Evolutionary conservation across 2,797 vertebrate species (phyloP).

Genomic region (Tarsius wallacei): DNA sequence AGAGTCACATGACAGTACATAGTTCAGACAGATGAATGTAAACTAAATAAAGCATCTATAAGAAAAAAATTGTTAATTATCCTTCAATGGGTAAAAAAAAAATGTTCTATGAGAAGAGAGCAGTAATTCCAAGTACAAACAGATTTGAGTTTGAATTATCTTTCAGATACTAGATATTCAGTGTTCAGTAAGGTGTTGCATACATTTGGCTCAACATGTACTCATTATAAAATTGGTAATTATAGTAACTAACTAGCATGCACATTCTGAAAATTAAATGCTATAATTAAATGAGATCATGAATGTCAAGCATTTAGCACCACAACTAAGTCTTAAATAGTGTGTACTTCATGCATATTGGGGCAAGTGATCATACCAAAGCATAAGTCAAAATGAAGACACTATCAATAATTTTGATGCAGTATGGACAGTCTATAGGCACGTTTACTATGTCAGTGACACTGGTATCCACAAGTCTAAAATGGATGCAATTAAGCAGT

Average conservation of each 20-base stretch:
- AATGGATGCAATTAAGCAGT: background rate
- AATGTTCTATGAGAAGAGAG: background rate
- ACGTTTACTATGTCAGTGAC: accelerated
- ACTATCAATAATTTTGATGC: background rate
- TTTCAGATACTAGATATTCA: background rate
- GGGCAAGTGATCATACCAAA: background rate
- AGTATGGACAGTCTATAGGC: background rate
- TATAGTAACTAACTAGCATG: background rate
- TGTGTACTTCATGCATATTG: background rate
- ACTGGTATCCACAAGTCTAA: background rate
- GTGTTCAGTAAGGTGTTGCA: background rate
- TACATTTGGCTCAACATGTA: background rate
- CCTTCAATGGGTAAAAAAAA: background rate
- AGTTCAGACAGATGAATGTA: background rate
- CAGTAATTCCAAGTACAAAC: background rate
- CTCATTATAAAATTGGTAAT: background rate
- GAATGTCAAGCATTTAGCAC: background rate
- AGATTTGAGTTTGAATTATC: background rate
- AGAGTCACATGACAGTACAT: background rate
- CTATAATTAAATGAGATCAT: background rate
- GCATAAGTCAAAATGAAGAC: background rate
- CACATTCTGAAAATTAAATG: background rate
- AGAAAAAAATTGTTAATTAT: background rate
- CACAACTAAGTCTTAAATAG: background rate
- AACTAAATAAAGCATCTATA: background rate